Conservation (phyloP, 2,113 vertebrate genomes). For the Mobula birostris region DNA sequence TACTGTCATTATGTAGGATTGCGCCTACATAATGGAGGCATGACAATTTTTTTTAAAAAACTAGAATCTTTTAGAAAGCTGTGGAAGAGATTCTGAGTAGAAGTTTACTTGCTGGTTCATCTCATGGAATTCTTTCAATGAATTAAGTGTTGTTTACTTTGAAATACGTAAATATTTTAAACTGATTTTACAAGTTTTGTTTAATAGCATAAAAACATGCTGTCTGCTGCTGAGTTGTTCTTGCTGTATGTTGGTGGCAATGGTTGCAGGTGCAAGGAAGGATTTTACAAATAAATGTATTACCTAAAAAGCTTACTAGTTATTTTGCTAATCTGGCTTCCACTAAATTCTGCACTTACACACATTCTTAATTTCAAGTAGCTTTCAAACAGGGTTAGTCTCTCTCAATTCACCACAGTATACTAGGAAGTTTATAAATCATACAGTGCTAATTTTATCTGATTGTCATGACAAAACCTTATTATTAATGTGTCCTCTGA, state of each 20-base stretch:
- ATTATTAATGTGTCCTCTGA: not conserved
- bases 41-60: not conserved
- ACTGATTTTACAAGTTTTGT: constrained; percentile 20
- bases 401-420: not conserved
- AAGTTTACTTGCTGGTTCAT: not conserved
- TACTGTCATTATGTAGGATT: not conserved
- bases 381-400: not conserved
- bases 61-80: not conserved
- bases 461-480: not conserved
- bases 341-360: not conserved
- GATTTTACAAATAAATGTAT: not conserved
- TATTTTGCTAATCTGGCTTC: not conserved
- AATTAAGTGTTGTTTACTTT: constrained; percentile 16
- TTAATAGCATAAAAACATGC: constrained; percentile 4
- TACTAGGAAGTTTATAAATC: not conserved
- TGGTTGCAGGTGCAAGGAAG: constrained; percentile 4
- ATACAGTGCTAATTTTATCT: not conserved
- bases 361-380: not conserved
- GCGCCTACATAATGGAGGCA: not conserved
- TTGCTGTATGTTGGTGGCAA: not conserved
- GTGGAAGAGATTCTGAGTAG: not conserved
- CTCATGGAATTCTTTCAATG: not conserved
- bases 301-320: not conserved
- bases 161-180: constrained; percentile 28
- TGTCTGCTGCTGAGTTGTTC: not conserved